phyloP scores from a whole-genome alignment of 1,140 invertebrate species.

The Lepidurus couesii region DNA sequence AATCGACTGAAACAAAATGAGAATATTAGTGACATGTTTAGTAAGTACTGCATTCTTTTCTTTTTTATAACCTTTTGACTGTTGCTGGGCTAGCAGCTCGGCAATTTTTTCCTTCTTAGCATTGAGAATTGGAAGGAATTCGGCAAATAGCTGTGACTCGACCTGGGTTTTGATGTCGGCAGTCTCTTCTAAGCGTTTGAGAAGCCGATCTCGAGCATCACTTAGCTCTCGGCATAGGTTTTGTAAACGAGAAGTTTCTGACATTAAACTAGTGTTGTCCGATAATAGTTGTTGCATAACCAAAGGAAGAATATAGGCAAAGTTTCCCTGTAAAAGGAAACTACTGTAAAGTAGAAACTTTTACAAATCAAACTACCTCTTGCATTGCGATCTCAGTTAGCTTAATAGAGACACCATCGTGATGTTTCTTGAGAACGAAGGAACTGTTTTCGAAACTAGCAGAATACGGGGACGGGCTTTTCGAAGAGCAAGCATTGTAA shows the following conservation, averaged over 20 bases:
- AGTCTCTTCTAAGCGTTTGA: not conserved
- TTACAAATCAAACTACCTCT: not conserved
- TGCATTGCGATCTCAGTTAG: not conserved
- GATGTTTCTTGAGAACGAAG: not conserved
- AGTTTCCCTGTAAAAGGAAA: not conserved
- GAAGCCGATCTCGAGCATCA: conserved; percentile 2
- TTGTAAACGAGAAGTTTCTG: not conserved
- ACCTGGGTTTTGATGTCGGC: not conserved
- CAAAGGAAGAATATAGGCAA: not conserved
- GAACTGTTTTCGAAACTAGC: not conserved
- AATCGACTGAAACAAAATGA: too few species aligned
- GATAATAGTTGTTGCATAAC: not conserved
- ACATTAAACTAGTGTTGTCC: not conserved
- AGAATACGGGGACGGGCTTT: not conserved
- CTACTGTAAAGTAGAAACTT: not conserved
- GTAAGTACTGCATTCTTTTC: too few species aligned
- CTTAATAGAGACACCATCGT: not conserved
- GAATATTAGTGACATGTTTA: too few species aligned
- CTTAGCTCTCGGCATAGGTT: not conserved
- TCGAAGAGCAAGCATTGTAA: not conserved
- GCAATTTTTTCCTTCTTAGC: conserved; percentile 2
- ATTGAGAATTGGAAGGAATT: not conserved
- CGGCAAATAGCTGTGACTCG: not conserved
- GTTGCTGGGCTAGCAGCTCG: not conserved
- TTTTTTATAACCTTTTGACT: not conserved